These are phyloP conservation scores for Aporophyla lueneburgensis DNA, from an alignment of 2,888 invertebrate genomes.

Conservation along the genomic window DNA sequence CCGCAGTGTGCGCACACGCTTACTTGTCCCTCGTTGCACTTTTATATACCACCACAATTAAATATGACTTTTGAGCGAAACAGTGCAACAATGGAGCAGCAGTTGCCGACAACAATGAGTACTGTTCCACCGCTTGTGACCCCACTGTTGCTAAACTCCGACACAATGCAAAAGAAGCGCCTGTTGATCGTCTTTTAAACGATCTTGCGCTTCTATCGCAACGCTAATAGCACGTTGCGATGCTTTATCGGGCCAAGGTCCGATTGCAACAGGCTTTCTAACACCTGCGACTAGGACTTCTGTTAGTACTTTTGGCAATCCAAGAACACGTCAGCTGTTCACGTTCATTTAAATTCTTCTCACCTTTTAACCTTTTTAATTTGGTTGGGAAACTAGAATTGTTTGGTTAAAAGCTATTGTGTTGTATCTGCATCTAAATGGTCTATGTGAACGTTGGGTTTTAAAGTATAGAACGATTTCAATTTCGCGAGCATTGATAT, in stretches of 20 bases:
- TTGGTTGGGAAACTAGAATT: slow-evolving; percentile 78
- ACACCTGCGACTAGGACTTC: slow-evolving; percentile 83
- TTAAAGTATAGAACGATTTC: slow-evolving; percentile 53
- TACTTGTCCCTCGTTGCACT: slow-evolving; percentile 70
- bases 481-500: slow-evolving; percentile 71
- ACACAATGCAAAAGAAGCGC: slow-evolving; percentile 85
- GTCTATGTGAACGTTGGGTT: slow-evolving; percentile 50
- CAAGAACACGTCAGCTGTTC: slow-evolving; percentile 74
- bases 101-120: slow-evolving; percentile 82
- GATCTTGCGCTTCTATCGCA: slow-evolving; percentile 86
- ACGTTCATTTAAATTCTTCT: slow-evolving; percentile 84
- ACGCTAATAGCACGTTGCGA: slow-evolving; percentile 84
- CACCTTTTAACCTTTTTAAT: slow-evolving; percentile 86
- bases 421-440: slow-evolving; percentile 57
- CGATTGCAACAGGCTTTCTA: slow-evolving; percentile 88
- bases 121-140: slow-evolving; percentile 78
- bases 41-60: slow-evolving; percentile 79
- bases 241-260: slow-evolving; percentile 87
- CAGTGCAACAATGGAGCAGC: slow-evolving; percentile 81
- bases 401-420: slow-evolving; percentile 77
- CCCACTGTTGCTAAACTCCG: slow-evolving; percentile 84
- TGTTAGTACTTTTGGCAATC: slow-evolving; percentile 77
- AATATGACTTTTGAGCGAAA: slow-evolving; percentile 84
- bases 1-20: slow-evolving; percentile 64
- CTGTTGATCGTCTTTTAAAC: slow-evolving; percentile 89